Evolutionary conservation across 2,888 invertebrate genomes (phyloP), one percentile per base, ranked within the genome.

Genomic region (Parnassius smintheus): DNA sequence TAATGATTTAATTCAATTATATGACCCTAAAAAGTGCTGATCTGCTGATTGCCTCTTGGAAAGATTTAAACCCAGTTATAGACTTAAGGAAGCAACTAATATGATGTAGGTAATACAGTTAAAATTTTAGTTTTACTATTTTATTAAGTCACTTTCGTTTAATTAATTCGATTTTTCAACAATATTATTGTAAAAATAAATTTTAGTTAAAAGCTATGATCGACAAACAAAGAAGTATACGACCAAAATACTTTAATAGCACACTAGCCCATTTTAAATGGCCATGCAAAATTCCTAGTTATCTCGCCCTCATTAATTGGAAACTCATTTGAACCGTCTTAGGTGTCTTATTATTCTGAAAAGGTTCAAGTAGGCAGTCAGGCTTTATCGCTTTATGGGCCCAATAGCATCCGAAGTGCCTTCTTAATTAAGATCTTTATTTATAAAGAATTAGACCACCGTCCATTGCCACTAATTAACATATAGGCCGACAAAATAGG

Each of bases 361-460:
- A 77, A 77, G 79, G 80, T 78, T 78, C 83, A 89, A 90, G 90
- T 88, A 86, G 87, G 86, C 82, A 84, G 84, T 82, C 75, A 76
- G 68, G 58, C 56, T 90, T 89, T 88, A 90, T 90, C 65, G 70
- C 65, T 90, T 90, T 89, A 91, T 80, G 71, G 74, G 60, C 55
- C 74, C 88, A 86, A 86, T 87, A 85, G 81, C 78, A 80, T 73
- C 82, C 88, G 73, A 58, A 65, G 68, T 68, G 59, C 72, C 68
- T 68, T 70, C 62, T 71, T 72, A 73, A 73, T 72, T 73, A 72
- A 72, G 64, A 90, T 86, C 86, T 90, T 90, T 84, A 91, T 90
- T 88, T 87, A 84, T 85, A 84, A 87, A 85, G 78, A 83, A 81
- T 80, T 75, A 83, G 88, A 88, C 89, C 88, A 89, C 89, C 87